Evolutionary conservation across 2,888 invertebrate genomes (phyloP).

Genomic region (Lithophane socia): DNA sequence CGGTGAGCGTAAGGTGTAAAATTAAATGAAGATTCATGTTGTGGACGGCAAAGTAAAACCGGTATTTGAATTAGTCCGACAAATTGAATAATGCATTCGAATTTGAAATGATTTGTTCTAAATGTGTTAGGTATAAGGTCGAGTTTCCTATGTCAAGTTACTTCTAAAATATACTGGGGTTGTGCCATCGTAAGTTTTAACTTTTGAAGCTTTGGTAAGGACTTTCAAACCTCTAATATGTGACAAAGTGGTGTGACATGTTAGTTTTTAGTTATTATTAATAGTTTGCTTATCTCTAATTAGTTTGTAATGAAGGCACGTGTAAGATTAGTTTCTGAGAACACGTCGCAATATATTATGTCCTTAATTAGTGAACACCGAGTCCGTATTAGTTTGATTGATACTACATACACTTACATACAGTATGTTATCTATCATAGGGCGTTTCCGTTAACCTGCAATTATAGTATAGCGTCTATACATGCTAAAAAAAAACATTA

Average conservation of each 20-base stretch:
- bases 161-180: conserved; percentile 41
- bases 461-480: too few relatives aligned
- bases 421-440: too few relatives aligned
- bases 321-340: conserved; percentile 34
- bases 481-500: too few relatives aligned
- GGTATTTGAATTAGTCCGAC: conserved; percentile 75
- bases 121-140: conserved; percentile 57
- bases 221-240: conserved; percentile 72
- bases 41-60: conserved; percentile 57
- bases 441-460: too few relatives aligned
- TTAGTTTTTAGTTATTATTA: conserved; percentile 65
- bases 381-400: not conserved
- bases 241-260: conserved; percentile 70
- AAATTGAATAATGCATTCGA: conserved; percentile 70
- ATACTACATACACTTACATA: not conserved
- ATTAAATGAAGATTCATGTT: conserved; percentile 20
- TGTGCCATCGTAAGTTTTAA: conserved; percentile 68
- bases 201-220: conserved; percentile 72
- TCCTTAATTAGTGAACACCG: conserved; percentile 16
- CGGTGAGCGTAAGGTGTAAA: conserved; percentile 33
- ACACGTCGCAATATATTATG: conserved; percentile 13
- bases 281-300: conserved; percentile 64
- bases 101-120: conserved; percentile 63
- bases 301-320: conserved; percentile 43
- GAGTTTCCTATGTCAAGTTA: conserved; percentile 49